Base-by-base conservation (phyloP, 2,797 vertebrate genomes). In the Chloroceryle amazona region DNA sequence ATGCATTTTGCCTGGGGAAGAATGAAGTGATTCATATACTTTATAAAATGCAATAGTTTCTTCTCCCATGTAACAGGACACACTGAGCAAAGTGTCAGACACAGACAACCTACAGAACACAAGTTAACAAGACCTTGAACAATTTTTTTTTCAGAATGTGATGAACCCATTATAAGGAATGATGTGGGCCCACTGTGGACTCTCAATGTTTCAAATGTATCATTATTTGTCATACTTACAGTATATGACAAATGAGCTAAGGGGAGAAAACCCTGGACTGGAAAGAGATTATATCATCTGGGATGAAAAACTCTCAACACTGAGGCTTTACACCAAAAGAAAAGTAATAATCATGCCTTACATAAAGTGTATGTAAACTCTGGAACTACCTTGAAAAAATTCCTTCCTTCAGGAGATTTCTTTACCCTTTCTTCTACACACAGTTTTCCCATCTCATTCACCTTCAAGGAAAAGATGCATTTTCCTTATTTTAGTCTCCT, bases 221-320 rank as follows among this genome's bases (percentile, higher is more conserved):
- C 91, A 86, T 82, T 94, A 85, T 96, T 96, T 97, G 96, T 97
- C 95, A 92, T 96, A 96, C 97, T 97, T 97, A 96, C 85, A 67
- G 95, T 86, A 70, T 58, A 90, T 95, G 86, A 97, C 86, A 97
- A 95, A 97, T 93, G 96, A 97, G 89, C 49, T 90, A 87, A 92
- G 79, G 72, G 72, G 60, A 89, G 67, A 87, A 97, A 95, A 96
- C 90, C 41, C 87, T 93, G 86, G 68, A 81, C 78, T 96, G 67
- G 90, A 93, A 95, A 95, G 80, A 95, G 80, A 96, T 95, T 97
- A 96, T 85, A 93, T 97, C 96, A 96, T 95, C 82, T 72, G 67
- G 47, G 74, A 92, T 96, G 94, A 97, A 96, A 96, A 96, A 84
- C 75, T 95, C 86, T 85, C 85, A 96, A 73, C 76, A 55, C 6